Evolutionary conservation across 2,888 invertebrate genomes (phyloP).

Genomic region (Drosophila austrosaltans): DNA sequence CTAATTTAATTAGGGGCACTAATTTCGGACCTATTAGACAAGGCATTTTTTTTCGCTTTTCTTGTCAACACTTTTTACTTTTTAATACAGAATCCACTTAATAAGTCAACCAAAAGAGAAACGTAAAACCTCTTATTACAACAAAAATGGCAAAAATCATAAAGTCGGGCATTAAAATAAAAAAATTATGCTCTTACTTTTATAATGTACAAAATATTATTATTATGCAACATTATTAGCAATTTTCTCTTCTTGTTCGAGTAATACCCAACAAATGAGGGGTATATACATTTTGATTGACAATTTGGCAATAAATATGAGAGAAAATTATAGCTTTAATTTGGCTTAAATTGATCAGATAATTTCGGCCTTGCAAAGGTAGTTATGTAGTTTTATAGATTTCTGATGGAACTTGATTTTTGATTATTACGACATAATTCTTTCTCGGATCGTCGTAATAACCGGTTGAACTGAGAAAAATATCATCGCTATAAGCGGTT

Average conservation of each 20-base stretch:
- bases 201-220: conserved; percentile 15
- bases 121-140: neutral
- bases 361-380: no score
- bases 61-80: conserved; percentile 15
- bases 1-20: conserved; percentile 68
- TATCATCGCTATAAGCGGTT: no score
- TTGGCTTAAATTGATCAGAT: no score
- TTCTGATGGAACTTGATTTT: no score
- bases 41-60: conserved; percentile 30
- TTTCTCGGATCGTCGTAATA: no score
- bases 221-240: conserved; percentile 25
- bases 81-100: conserved; percentile 8
- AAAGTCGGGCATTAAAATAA: neutral
- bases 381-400: no score
- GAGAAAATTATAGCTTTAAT: neutral
- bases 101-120: neutral
- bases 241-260: conserved; percentile 10
- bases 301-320: neutral
- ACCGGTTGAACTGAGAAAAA: no score
- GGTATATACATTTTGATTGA: conserved; percentile 13
- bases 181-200: conserved; percentile 12
- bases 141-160: neutral
- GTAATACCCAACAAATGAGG: neutral
- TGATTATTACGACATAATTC: no score
- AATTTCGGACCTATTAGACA: conserved; percentile 70